Evolutionary conservation across 2,888 invertebrate genomes (phyloP).

Genomic region (Drosophila mettleri): DNA sequence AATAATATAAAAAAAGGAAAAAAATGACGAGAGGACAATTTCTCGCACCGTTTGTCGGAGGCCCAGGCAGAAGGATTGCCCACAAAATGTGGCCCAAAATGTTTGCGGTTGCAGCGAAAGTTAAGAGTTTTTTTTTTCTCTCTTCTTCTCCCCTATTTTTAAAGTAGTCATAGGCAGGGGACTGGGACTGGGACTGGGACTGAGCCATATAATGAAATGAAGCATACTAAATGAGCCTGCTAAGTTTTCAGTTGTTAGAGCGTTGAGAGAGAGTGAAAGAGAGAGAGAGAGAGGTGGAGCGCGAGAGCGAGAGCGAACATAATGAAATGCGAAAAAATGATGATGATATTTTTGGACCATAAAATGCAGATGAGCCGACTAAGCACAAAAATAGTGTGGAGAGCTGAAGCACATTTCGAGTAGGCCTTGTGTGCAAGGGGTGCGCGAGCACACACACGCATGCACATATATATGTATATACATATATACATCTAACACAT

Average conservation of each 20-base stretch:
- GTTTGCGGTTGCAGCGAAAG: conserved; percentile 79
- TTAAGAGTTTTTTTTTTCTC: conserved; percentile 56
- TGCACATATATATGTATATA: neutral
- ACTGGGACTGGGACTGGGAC: conserved; percentile 43
- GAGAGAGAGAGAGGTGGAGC: conserved; percentile 1
- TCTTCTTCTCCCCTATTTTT: conserved; percentile 36
- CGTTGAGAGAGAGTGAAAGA: too few species aligned
- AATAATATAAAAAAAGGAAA: conserved; percentile 9
- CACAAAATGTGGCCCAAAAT: conserved; percentile 78
- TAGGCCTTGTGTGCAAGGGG: conserved; percentile 33
- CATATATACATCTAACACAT: conserved; percentile 6
- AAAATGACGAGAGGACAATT: conserved; percentile 71
- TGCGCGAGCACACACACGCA: conserved; percentile 10
- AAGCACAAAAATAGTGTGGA: conserved; percentile 78
- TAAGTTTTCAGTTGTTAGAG: conserved; percentile 65
- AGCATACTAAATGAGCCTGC: conserved; percentile 80
- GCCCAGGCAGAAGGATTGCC: conserved; percentile 74
- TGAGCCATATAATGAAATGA: conserved; percentile 72
- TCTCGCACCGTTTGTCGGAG: conserved; percentile 74
- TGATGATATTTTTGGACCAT: conserved; percentile 81
- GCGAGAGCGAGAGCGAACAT: conserved; percentile 43
- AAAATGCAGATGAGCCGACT: conserved; percentile 83
- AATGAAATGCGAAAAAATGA: conserved; percentile 81
- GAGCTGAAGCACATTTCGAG: conserved; percentile 45
- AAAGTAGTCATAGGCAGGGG: conserved; percentile 42